Conservation (phyloP, 2,888 invertebrate species). For the Amphimallon solstitiale region DNA sequence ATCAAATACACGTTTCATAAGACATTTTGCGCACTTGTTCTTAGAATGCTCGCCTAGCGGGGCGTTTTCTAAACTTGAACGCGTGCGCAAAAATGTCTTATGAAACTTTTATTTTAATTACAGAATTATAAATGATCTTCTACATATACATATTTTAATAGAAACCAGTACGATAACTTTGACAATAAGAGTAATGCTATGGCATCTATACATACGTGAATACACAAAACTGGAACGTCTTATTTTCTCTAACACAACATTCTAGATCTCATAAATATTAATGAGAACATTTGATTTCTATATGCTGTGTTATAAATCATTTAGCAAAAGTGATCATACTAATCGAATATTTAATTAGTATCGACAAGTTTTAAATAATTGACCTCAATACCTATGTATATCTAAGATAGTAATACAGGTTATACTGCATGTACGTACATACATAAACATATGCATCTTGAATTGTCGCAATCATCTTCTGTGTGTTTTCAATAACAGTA, state of each 20-base stretch:
- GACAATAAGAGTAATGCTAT: not conserved
- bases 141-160: not conserved
- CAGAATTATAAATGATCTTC: too few species aligned
- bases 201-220: not conserved
- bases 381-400: slow-evolving; percentile 14
- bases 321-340: slow-evolving; percentile 23
- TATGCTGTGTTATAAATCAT: slow-evolving; percentile 14
- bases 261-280: slow-evolving; percentile 14
- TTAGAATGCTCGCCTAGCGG: too few species aligned
- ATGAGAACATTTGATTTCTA: not conserved
- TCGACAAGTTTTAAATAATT: slow-evolving; percentile 2
- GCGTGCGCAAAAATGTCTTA: too few species aligned
- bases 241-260: slow-evolving; percentile 2
- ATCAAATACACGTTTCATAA: too few species aligned
- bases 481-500: too few species aligned
- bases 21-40: too few species aligned
- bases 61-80: too few species aligned
- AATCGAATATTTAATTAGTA: slow-evolving; percentile 21
- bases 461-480: too few species aligned
- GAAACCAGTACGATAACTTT: not conserved
- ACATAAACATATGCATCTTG: too few species aligned
- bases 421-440: too few species aligned
- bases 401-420: too few species aligned
- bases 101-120: too few species aligned
- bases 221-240: slow-evolving; percentile 16